Percentiles rank a stretch among this genome's conserved stretches.
phyloP scores from a whole-genome alignment of 2,113 vertebrate genomes.

The Menidia beryllina region DNA sequence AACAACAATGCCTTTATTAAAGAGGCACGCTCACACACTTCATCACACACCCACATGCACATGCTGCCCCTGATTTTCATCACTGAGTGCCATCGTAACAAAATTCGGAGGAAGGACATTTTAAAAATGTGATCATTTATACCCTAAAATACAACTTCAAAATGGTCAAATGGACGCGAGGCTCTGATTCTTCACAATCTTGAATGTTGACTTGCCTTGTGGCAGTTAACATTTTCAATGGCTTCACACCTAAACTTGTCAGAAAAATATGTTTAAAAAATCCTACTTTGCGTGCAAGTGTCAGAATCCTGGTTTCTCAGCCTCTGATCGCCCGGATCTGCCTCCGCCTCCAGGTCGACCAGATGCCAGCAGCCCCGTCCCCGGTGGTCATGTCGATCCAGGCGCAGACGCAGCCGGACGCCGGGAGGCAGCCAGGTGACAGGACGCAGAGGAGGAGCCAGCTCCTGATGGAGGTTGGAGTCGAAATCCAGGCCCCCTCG shows the following conservation, averaged over 20 bases:
- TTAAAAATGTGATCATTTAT: too few relatives aligned
- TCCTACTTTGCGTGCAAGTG: slow-evolving; percentile 66
- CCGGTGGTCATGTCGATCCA: slow-evolving; percentile 67
- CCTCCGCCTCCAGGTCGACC: slow-evolving; percentile 66
- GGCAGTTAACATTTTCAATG: neutral
- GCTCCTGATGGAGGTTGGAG: slow-evolving; percentile 17
- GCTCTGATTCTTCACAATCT: neutral
- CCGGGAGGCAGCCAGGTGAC: slow-evolving; percentile 73
- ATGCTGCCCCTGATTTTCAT: slow-evolving; percentile 15
- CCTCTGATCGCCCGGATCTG: slow-evolving; percentile 26
- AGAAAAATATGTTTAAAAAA: neutral
- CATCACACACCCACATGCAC: neutral
- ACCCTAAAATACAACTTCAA: neutral
- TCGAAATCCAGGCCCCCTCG: slow-evolving; percentile 64
- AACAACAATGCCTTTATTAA: slow-evolving; percentile 50
- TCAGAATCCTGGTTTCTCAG: slow-evolving; percentile 37
- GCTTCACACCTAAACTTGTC: neutral
- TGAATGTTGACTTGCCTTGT: neutral
- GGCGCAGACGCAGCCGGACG: slow-evolving; percentile 71
- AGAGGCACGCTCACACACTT: slow-evolving; percentile 10
- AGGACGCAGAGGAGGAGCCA: slow-evolving; percentile 31
- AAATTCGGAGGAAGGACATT: slow-evolving; percentile 26
- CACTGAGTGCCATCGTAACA: slow-evolving; percentile 13
- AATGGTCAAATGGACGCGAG: neutral
- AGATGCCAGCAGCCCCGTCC: slow-evolving; percentile 76